phyloP scores from a whole-genome alignment of 64 coral and sea anemone genomes.

The Astreopora myriophthalma region DNA sequence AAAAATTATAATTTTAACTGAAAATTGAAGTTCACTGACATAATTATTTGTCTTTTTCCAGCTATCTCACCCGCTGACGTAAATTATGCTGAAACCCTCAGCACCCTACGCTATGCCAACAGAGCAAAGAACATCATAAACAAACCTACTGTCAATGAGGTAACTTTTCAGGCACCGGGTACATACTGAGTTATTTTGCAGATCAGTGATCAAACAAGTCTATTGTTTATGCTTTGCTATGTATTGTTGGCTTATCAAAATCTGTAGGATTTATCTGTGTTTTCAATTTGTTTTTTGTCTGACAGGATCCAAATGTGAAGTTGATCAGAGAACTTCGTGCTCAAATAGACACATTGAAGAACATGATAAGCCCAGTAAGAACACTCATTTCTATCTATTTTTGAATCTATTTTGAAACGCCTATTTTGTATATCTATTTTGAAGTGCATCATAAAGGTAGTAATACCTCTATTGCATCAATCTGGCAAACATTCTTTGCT shows the following conservation, averaged over 20 bases:
- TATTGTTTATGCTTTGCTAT: too few relatives aligned
- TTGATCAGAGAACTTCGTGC: conserved; percentile 91
- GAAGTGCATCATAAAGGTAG: too few relatives aligned
- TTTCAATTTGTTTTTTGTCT: neutral
- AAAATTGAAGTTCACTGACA: neutral
- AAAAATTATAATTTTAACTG: too few relatives aligned
- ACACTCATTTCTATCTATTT: too few relatives aligned
- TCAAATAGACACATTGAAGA: conserved; percentile 87
- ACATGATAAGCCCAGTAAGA: conserved; percentile 98
- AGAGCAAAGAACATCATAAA: conserved; percentile 99
- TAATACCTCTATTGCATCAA: too few relatives aligned
- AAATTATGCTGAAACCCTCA: conserved; percentile 95
- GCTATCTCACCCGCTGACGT: conserved; percentile 98
- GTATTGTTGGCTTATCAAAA: too few relatives aligned
- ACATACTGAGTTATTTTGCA: too few relatives aligned
- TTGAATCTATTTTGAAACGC: too few relatives aligned
- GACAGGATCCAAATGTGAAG: conserved; percentile 97
- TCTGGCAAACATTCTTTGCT: too few relatives aligned
- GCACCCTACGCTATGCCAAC: conserved; percentile 93
- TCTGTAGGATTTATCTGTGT: neutral
- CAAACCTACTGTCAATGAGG: conserved; percentile 96
- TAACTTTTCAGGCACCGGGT: neutral
- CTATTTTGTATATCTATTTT: too few relatives aligned
- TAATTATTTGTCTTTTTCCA: neutral
- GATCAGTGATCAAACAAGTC: too few relatives aligned